Base-by-base conservation (phyloP, 2,888 invertebrate species). In the Drosophila nigritarsus region DNA sequence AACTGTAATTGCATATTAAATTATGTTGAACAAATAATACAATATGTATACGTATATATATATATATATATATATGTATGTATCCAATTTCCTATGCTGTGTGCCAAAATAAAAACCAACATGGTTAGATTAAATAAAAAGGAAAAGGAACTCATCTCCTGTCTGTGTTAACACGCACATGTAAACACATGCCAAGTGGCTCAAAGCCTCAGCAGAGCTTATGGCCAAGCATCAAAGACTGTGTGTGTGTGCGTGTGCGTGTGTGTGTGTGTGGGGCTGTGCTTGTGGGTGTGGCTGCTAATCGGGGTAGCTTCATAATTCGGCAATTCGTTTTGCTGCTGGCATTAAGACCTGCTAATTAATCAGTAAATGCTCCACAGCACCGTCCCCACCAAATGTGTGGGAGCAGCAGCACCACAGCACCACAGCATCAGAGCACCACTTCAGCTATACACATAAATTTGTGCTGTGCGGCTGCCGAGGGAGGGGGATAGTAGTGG, bases 331-430 rank as follows among this genome's bases (percentile, higher is more conserved):
- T 70, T 73, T 70, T 59, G 66, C 58, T 68, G 71, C 59, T 55
- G 86, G 65, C 76, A 78, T 77, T 83, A 80, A 83, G 77, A 83
- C 70, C 70, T 70, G 75, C 79, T 78, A 77, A 80, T 85, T 85
- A 88, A 85, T 85, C 85, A 85, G 85, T 73, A 73, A 71, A 83
- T 76, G 70, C 63, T 50, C 59, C 63, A 51, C 59, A 62, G 49
- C 27, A 38, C 50, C 63, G 30, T 11, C 15, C 51, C 20, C 49
- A 11, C 4, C 2, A 45, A 45, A 45, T 45, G 45, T 13, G 20
- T 0, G 7, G 45, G 3, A 13, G 20, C 20, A 15, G 34, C 13
- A 38, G 38, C 42, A 42, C 11, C 42, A 38, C 20, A 20, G 11
- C 11, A n/a, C 5, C 30, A 0, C 36, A n/a, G 8, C 48, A 15